Percentiles rank a stretch among this genome's conserved stretches.
Conservation (phyloP, 2,113 vertebrate genomes). For the Coregonus clupeaformis region DNA sequence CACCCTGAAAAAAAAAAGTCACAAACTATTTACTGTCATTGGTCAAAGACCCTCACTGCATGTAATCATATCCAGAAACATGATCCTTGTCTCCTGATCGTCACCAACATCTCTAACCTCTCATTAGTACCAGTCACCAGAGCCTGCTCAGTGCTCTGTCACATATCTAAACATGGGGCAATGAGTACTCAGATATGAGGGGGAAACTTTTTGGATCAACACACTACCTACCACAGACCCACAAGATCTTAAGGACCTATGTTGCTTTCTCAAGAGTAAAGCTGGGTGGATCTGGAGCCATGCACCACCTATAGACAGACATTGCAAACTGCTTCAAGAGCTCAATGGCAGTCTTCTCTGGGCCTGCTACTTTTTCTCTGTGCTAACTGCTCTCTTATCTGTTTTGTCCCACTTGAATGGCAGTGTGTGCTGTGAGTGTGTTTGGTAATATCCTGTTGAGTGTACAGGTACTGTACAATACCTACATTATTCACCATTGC, state of each 20-base stretch:
- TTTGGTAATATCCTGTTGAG: not conserved
- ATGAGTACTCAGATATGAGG: not conserved
- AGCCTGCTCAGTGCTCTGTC: not conserved
- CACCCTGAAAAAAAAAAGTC: too few relatives aligned
- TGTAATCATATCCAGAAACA: too few relatives aligned
- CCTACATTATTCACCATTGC: not conserved
- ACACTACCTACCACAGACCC: not conserved
- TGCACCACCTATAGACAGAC: conserved; percentile 4
- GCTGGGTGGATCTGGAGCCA: conserved; percentile 14
- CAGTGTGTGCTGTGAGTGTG: not conserved
- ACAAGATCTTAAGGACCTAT: not conserved
- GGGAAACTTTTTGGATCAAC: not conserved
- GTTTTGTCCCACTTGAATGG: not conserved
- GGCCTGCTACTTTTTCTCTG: too few relatives aligned
- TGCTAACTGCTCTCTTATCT: not conserved
- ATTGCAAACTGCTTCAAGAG: not conserved
- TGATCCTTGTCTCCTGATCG: too few relatives aligned
- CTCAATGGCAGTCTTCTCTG: not conserved
- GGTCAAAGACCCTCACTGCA: too few relatives aligned
- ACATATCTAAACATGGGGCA: not conserved
- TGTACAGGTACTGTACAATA: not conserved
- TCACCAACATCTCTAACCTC: not conserved
- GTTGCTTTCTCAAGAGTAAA: not conserved
- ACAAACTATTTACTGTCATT: too few relatives aligned
- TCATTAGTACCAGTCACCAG: not conserved